phyloP scores from a whole-genome alignment of 2,888 invertebrate species.

The Drosophila cognata region DNA sequence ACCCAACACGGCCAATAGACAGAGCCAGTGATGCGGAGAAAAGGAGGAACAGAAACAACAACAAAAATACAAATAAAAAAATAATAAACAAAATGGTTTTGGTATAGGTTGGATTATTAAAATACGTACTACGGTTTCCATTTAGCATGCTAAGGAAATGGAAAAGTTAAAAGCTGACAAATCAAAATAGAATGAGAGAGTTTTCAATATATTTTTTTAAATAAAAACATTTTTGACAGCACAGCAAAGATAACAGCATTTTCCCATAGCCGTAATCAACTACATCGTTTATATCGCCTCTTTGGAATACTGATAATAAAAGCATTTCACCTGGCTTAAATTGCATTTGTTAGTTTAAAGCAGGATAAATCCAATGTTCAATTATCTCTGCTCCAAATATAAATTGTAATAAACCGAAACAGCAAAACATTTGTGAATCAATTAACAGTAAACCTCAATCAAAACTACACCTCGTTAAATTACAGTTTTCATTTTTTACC shows the following conservation, averaged over 20 bases:
- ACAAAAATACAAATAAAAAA: neutral
- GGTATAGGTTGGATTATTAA: conserved; percentile 28
- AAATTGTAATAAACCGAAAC: neutral
- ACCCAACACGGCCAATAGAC: conserved; percentile 3
- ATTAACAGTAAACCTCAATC: neutral
- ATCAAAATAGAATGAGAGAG: neutral
- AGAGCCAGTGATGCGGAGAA: conserved; percentile 7
- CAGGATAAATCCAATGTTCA: neutral
- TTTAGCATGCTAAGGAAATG: conserved; percentile 6
- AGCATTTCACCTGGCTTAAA: neutral
- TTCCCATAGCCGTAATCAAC: neutral
- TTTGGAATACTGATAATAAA: neutral
- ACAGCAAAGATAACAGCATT: neutral
- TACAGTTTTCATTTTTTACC: neutral
- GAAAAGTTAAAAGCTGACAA: conserved; percentile 1
- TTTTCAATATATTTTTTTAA: neutral
- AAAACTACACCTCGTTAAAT: neutral
- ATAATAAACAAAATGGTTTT: conserved; percentile 2
- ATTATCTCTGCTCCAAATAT: neutral
- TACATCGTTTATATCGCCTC: neutral
- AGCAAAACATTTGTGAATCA: neutral
- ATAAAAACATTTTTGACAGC: neutral
- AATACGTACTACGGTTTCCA: conserved; percentile 4
- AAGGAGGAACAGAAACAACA: neutral
- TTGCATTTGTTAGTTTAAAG: neutral